phyloP scores from a whole-genome alignment of 2,113 vertebrate species.

The Poecile atricapillus region DNA sequence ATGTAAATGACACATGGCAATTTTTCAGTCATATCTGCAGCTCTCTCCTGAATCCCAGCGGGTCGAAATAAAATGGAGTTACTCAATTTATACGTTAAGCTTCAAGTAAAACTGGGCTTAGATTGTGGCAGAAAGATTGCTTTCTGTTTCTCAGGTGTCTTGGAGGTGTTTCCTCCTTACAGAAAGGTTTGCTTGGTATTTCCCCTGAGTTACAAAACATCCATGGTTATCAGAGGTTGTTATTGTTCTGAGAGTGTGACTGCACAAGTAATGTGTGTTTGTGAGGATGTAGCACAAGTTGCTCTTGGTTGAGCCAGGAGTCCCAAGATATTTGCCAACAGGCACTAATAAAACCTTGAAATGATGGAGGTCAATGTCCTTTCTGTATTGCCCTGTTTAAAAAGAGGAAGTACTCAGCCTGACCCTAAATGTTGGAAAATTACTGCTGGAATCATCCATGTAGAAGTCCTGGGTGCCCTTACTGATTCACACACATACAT shows the following conservation, averaged over 20 bases:
- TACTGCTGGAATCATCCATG: neutral
- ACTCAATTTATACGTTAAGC: neutral
- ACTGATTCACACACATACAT: neutral
- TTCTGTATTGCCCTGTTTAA: neutral
- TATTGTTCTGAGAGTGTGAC: neutral
- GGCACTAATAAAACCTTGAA: neutral
- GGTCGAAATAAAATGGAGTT: neutral
- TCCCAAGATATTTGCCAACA: neutral
- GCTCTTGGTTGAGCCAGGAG: neutral
- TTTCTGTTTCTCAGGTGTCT: neutral
- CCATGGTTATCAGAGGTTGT: neutral
- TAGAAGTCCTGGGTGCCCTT: rapidly evolving
- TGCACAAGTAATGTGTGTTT: rapidly evolving
- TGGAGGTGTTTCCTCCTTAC: neutral
- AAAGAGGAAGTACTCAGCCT: neutral
- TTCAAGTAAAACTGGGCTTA: neutral
- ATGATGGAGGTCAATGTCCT: neutral
- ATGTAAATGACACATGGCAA: slow-evolving; percentile 5
- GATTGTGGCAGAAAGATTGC: neutral
- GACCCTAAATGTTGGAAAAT: neutral
- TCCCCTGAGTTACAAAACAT: neutral
- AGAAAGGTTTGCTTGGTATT: slow-evolving; percentile 25
- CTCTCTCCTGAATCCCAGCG: neutral
- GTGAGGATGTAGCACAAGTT: neutral
- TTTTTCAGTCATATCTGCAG: neutral